phyloP scores from a whole-genome alignment of 2,113 vertebrate species.

The Cynoglossus semilaevis region DNA sequence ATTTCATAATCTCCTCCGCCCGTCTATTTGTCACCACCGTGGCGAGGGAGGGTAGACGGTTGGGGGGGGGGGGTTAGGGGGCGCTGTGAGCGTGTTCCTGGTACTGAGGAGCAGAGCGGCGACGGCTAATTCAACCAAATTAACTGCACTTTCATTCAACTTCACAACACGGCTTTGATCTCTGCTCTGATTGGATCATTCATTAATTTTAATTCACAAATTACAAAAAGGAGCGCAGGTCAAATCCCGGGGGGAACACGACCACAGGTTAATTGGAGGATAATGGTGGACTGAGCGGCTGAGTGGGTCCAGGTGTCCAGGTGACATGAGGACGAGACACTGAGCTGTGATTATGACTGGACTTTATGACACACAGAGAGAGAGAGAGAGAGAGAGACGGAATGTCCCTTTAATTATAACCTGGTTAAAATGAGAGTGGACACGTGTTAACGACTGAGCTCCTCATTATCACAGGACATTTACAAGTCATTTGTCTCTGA shows the following conservation, averaged over 20 bases:
- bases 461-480: no score
- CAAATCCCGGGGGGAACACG: constrained; percentile 61
- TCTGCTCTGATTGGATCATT: constrained; percentile 46
- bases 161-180: no score
- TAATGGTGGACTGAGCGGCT: constrained; percentile 68
- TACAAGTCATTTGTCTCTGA: no score
- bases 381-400: constrained; percentile 20
- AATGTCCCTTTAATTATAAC: constrained; percentile 44
- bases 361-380: constrained; percentile 42
- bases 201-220: constrained; percentile 53
- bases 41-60: no score
- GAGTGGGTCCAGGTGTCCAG: constrained; percentile 46
- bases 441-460: no score
- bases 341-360: constrained; percentile 54
- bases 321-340: constrained; percentile 49
- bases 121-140: constrained; percentile 50
- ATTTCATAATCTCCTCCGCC: constrained; percentile 87
- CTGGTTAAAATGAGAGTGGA: no score
- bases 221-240: constrained; percentile 48
- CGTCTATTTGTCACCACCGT: constrained; percentile 84
- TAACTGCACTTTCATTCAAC: constrained; percentile 42
- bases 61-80: no score
- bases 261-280: constrained; percentile 67
- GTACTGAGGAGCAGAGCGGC: constrained; percentile 13
- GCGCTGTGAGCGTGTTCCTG: constrained; percentile 49